phyloP scores from a whole-genome alignment of 2,888 invertebrate genomes.

The Mythimna albipuncta region DNA sequence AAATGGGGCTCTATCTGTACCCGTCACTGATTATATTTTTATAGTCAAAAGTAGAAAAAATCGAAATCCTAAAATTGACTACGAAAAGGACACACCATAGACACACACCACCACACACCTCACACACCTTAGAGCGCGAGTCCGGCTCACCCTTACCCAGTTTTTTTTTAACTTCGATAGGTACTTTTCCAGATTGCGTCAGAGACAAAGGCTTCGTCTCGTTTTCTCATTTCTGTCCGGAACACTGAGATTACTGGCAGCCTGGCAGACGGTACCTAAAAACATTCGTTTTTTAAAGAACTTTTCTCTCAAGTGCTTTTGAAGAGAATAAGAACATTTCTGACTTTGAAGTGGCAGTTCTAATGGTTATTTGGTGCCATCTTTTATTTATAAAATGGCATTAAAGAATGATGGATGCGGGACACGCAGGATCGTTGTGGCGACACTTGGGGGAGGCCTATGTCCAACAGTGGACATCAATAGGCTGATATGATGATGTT shows the following conservation, averaged over 20 bases:
- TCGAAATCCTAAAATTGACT: too few relatives aligned
- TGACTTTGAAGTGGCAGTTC: conserved; percentile 2
- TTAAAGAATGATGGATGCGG: background rate
- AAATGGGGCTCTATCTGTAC: too few relatives aligned
- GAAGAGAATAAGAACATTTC: conserved; percentile 29
- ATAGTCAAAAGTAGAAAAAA: too few relatives aligned
- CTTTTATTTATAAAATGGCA: conserved; percentile 4
- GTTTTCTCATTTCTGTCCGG: conserved; percentile 45
- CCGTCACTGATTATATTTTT: too few relatives aligned
- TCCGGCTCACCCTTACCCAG: too few relatives aligned
- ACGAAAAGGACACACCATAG: too few relatives aligned
- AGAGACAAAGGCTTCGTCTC: conserved; percentile 32
- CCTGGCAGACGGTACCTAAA: conserved; percentile 20
- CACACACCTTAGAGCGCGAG: too few relatives aligned
- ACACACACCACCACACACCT: too few relatives aligned
- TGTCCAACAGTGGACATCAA: too few relatives aligned
- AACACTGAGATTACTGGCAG: conserved; percentile 32
- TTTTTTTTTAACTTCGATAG: conserved; percentile 29
- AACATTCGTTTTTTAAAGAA: conserved; percentile 33
- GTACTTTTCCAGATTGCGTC: conserved; percentile 48
- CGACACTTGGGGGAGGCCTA: too few relatives aligned
- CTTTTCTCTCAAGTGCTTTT: conserved; percentile 16
- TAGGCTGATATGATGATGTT: too few relatives aligned
- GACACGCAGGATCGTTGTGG: too few relatives aligned
- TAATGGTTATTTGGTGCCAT: conserved; percentile 20